Conservation (phyloP, 2,113 vertebrate genomes). For the Equus quagga region DNA sequence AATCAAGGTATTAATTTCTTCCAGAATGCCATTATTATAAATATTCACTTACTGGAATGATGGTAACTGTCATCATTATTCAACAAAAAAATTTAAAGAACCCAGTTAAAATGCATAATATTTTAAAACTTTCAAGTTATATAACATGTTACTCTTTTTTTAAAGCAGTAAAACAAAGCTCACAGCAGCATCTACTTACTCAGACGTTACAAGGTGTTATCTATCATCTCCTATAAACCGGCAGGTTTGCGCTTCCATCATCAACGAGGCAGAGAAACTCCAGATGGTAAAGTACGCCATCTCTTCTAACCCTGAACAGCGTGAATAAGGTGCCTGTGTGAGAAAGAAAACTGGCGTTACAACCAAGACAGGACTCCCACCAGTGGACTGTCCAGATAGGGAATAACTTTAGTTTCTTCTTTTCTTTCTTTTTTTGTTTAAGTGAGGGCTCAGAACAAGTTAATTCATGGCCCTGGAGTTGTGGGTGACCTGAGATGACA, state of each 20-base stretch:
- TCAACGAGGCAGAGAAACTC: not conserved
- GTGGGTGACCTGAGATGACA: not conserved
- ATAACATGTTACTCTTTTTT: not conserved
- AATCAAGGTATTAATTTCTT: conserved; percentile 45
- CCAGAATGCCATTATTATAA: conserved; percentile 38
- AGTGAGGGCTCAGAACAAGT: not conserved
- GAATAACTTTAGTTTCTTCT: not conserved
- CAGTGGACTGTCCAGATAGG: not conserved
- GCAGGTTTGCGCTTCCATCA: not conserved
- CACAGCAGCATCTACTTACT: conserved; percentile 48
- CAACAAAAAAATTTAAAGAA: conserved; percentile 42
- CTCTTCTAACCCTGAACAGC: not conserved
- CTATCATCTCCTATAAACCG: not conserved
- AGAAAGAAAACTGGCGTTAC: not conserved
- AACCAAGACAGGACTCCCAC: not conserved
- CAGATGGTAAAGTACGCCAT: not conserved
- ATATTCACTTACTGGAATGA: conserved; percentile 22
- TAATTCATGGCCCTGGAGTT: not conserved
- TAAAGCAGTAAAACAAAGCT: not conserved
- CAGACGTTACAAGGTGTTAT: not conserved
- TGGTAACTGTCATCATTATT: not conserved
- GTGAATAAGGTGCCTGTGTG: not conserved
- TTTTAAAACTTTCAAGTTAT: conserved; percentile 43
- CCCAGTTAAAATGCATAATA: conserved; percentile 39
- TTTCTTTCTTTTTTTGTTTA: not conserved